Evolutionary conservation across 2,113 vertebrate genomes (phyloP), one percentile per base, ranked within the genome.

Genomic region (Percina caprodes): DNA sequence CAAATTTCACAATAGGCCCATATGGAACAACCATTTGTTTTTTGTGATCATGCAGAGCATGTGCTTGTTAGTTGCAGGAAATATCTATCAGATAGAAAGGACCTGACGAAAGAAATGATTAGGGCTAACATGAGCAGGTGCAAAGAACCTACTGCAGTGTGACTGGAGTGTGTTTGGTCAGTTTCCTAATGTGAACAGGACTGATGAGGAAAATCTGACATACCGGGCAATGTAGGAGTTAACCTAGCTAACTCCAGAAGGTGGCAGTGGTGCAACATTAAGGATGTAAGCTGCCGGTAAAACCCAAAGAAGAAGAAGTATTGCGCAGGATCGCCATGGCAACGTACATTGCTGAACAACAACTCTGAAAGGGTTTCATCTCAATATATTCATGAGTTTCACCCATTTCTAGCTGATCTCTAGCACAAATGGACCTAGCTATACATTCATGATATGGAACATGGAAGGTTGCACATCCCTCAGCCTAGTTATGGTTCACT

Each of bases 301-400:
- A 65, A 46, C 21, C 33, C 35, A 23, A 45, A 45, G n/a, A 45
- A 45, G n/a, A 65, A 60, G 58, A 62, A 46, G 15, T 19, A 51
- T 51, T 7, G 14, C n/a, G 59, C 69, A 15, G 7, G 48, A 62
- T 92, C 79, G 52, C 87, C 74, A 89, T 90, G 85, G 88, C 63
- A 88, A 89, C 88, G 72, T 13, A 42, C 74, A 48, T 7, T 52
- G 23, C 5, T 21, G 65, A 54, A 33, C 55, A 54, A 8, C 23
- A 49, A 6, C 24, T 11, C 4, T 6, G 3, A 51, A 4, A 4
- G n/a, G 13, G 60, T 35, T 26, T 26, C 55, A 24, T 6, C 24
- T 0, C n/a, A n/a, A 3, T 23, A n/a, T 56, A n/a, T 61, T 4
- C 30, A 30, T 30, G 30, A 30, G 30, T 30, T 48, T 23, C 16